Base-by-base conservation (phyloP, 92 coral and sea anemone species). In the Umimayanthus kanabou region DNA sequence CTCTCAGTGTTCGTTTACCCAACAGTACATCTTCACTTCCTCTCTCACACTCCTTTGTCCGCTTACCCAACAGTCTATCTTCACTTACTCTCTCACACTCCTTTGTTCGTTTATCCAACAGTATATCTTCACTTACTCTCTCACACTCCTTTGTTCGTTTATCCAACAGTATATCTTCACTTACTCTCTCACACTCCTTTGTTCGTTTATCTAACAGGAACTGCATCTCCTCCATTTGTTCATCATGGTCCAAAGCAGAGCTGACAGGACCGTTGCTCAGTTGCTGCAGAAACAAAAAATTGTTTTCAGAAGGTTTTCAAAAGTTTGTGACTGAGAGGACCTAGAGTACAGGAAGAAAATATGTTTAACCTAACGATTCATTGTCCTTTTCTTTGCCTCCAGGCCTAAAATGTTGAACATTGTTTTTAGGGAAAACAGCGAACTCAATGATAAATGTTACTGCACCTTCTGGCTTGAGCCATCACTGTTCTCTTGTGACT, bases 181-280 rank as follows among this genome's bases (percentile, higher is more conserved):
- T 79, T 93, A 97, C 99, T 94, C 98, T 89, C 42, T 97, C 99
- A 25, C 94, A 91, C 64, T 97, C 99, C 87, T 95, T 97, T n/a
- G 96, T 91, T 88, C 95, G 90, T 82, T 97, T 97, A 90, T 93
- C 98, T 57, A 97, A 84, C 25, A 94, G 87, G 87, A 97, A 97
- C 85, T 97, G 95, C 92, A 97, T 89, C 88, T 97, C 99, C 57
- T 97, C 98, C 61, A 97, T 88, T 77, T 92, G 98, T 77, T 97
- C 99, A 49, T 92, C 94, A 76, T 94, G 97, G 26, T 87, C 83
- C 58, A 53, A 79, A 4, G 88, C 26, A 25, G 91, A 82, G 47
- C 61, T 86, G 37, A 94, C 89, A 29, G 99, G 99, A 66, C 99
- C 99, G 78, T 97, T 97, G 33, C 98, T 93, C 61, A 97, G 84